Conservation (phyloP, 2,113 vertebrate species). For the Semnopithecus entellus region DNA sequence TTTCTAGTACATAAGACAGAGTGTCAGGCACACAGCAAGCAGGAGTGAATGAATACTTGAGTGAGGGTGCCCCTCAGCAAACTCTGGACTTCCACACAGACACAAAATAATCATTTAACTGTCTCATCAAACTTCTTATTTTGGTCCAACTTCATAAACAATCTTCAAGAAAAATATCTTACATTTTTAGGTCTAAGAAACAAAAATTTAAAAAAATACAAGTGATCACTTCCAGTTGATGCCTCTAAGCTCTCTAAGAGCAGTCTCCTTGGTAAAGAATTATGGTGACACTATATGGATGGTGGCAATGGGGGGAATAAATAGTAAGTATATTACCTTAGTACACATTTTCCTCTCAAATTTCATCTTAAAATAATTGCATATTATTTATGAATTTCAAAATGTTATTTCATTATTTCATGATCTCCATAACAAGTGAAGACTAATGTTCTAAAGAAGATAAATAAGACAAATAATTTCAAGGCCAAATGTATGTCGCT, state of each 20-base stretch:
- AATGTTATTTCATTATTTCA: constrained; percentile 34
- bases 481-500: constrained; percentile 61
- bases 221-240: not conserved
- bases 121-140: not conserved
- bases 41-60: not conserved
- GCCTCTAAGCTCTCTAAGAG: not conserved
- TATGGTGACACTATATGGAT: rapidly evolving
- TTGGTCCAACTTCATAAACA: not conserved
- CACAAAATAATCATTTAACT: not conserved
- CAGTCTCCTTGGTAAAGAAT: not conserved
- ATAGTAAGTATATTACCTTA: not conserved
- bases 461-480: constrained; percentile 61
- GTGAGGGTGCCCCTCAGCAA: not conserved
- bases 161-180: not conserved
- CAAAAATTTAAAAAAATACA: not conserved
- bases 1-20: not conserved
- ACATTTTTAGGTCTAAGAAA: not conserved
- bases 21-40: not conserved
- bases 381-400: constrained; percentile 49
- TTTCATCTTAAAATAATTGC: constrained; percentile 31
- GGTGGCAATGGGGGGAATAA: no score
- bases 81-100: not conserved
- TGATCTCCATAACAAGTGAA: constrained; percentile 39
- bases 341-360: constrained; percentile 18
- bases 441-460: constrained; percentile 42